phyloP scores from a whole-genome alignment of 2,888 invertebrate species.

The Cantharis flavilabris region DNA sequence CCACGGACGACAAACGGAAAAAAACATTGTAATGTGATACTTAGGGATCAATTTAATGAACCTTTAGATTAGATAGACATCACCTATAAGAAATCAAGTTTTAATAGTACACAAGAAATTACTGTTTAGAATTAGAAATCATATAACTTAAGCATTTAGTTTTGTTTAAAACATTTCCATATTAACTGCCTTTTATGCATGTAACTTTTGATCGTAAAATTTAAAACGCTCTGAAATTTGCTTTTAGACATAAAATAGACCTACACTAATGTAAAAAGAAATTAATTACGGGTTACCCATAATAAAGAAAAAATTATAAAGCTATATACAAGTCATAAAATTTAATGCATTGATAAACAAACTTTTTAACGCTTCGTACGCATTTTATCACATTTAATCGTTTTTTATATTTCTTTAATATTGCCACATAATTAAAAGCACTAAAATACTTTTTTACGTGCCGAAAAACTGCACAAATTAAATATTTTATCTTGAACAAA shows the following conservation, averaged over 20 bases:
- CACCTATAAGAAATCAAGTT: conserved; percentile 7
- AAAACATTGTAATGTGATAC: conserved; percentile 28
- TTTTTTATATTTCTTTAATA: not conserved
- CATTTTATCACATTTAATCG: not conserved
- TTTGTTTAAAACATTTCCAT: not conserved
- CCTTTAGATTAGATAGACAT: conserved; percentile 29
- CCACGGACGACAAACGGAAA: conserved; percentile 3
- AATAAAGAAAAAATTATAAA: not conserved
- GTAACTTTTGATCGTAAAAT: not conserved
- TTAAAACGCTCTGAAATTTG: not conserved
- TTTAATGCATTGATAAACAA: not conserved
- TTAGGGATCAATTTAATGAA: conserved; percentile 31
- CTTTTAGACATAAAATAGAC: not conserved
- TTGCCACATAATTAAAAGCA: not conserved
- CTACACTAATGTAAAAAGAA: not conserved
- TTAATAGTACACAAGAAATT: conserved; percentile 11
- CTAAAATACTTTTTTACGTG: not conserved
- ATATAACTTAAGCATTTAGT: not conserved
- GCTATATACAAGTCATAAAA: not conserved
- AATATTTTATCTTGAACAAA: not conserved
- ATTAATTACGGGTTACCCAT: not conserved
- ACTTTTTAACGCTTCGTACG: not conserved
- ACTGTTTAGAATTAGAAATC: not conserved
- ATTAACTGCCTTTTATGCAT: not conserved
- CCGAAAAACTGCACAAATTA: not conserved